Conservation (phyloP, 2,797 vertebrate species). For the Etheostoma perlongum region DNA sequence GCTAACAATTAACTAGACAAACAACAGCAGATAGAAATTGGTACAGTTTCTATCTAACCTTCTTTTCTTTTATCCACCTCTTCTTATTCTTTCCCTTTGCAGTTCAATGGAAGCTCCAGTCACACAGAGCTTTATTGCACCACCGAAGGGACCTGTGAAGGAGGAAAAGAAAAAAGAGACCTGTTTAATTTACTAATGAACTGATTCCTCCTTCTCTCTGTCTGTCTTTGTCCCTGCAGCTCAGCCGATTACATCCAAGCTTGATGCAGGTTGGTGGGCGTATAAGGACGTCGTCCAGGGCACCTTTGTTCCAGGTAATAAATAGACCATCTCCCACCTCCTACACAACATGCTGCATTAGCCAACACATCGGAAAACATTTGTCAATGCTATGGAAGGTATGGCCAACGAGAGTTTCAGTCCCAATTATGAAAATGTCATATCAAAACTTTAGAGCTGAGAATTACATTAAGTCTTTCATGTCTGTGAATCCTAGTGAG, state of each 20-base stretch:
- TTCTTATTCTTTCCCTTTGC: not conserved
- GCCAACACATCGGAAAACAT: not conserved
- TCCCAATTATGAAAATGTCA: not conserved
- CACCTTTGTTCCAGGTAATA: constrained; percentile 95
- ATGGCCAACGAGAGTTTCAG: not conserved
- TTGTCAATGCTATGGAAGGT: not conserved
- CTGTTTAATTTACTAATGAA: not conserved
- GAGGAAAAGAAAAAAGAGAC: not conserved
- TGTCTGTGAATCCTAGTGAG: too few relatives aligned
- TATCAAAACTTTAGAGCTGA: not conserved
- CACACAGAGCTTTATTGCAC: not conserved
- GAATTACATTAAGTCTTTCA: not conserved
- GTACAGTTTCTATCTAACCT: not conserved
- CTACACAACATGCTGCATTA: not conserved
- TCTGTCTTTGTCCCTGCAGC: constrained; percentile 77
- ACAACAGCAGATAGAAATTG: too few relatives aligned
- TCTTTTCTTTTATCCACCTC: not conserved
- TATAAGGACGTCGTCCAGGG: constrained; percentile 97
- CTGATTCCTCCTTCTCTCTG: not conserved
- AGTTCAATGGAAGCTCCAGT: not conserved
- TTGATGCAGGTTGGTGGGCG: constrained; percentile 97
- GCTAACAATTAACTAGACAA: too few relatives aligned
- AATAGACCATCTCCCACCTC: constrained; percentile 40
- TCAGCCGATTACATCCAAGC: constrained; percentile 95
- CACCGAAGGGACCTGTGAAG: not conserved